Base-by-base conservation (phyloP, 2,113 vertebrate genomes). In the Campylorhamphus procurvoides region DNA sequence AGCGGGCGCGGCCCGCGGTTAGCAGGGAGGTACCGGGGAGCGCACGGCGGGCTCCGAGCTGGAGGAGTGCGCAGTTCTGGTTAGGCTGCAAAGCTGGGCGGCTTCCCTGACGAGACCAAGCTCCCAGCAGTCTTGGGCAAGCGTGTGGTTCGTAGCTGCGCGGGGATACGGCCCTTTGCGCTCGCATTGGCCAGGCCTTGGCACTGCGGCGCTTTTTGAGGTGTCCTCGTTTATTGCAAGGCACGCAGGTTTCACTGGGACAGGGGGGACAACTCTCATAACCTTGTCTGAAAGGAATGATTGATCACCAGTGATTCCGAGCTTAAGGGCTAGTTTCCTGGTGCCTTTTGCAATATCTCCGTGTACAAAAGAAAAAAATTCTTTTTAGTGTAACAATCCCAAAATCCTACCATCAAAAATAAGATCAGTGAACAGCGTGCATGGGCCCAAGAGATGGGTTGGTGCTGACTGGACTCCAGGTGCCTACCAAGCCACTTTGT, bases 11-110 rank as follows among this genome's bases (percentile, higher is more conserved):
- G n/a, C n/a, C n/a, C n/a, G n/a, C n/a, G n/a, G n/a, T n/a, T n/a
- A n/a, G n/a, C n/a, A n/a, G n/a, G n/a, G n/a, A n/a, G n/a, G n/a
- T n/a, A n/a, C n/a, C n/a, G n/a, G n/a, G n/a, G n/a, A n/a, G n/a
- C n/a, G n/a, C n/a, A n/a, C 0, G 1, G 46, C 1, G 29, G 28
- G 0, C 1, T 3, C 17, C 2, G 0, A 4, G 35, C 35, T 16
- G 2, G 22, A 28, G 1, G 1, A 20, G 12, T 37, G n/a, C 22
- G 9, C 16, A 1, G 1, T 20, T 19, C 14, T 10, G 9, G 28
- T 22, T 28, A 10, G 33, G 7, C 49, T 47, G 67, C 14, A 5
- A 6, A 17, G 40, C 11, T 13, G 40, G 14, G 13, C 40, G 40
- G 40, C 40, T 42, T 42, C 11, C 14, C 40, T 42, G 40, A 42